Conservation (phyloP, 1,140 invertebrate genomes). For the Trachymyrmex septentrionalis region DNA sequence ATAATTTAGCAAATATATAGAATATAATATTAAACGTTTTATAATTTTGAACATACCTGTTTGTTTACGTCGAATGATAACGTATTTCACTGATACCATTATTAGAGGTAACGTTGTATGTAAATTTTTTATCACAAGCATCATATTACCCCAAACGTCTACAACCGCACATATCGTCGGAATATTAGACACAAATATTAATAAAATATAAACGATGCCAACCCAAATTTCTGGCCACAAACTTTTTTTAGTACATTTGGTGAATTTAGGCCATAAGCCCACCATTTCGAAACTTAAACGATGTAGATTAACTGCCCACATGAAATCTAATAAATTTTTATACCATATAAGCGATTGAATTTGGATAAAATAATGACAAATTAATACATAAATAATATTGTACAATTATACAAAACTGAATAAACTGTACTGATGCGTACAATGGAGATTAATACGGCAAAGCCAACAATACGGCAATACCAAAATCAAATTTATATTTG, state of each 20-base stretch:
- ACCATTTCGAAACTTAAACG: constrained; percentile 12
- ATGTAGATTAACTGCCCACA: constrained; percentile 57
- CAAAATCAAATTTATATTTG: too few species aligned
- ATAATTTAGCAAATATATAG: background rate
- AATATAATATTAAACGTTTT: background rate
- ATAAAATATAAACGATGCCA: background rate
- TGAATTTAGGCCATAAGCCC: constrained; percentile 7
- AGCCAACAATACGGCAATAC: too few species aligned
- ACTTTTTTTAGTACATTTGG: background rate
- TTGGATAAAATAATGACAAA: background rate
- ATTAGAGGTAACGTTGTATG: background rate
- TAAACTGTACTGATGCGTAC: too few species aligned
- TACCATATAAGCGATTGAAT: background rate
- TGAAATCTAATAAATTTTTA: constrained; percentile 48
- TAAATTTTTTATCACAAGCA: constrained; percentile 22
- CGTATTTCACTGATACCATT: background rate
- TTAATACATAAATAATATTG: background rate
- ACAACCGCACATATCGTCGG: background rate
- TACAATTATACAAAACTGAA: too few species aligned
- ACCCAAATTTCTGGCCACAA: background rate
- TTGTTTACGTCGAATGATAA: constrained; percentile 2
- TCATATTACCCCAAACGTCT: background rate
- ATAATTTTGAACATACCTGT: background rate
- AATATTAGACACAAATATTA: constrained; percentile 1
- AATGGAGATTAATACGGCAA: too few species aligned